Base-by-base conservation (phyloP, 1,140 invertebrate species). In the Vanessa tameamea region DNA sequence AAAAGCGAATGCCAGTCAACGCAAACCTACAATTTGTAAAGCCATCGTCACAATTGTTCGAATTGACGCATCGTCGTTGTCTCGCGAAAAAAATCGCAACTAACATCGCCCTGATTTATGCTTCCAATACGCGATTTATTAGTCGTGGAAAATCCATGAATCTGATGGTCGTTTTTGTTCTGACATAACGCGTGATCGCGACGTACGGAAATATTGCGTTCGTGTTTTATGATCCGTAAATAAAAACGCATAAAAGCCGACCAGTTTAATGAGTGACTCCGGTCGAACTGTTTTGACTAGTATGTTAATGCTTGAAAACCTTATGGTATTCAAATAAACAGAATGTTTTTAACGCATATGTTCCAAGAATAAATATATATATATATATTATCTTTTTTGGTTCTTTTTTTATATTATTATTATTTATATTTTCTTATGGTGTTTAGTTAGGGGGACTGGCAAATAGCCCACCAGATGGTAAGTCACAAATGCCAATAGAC, bases 101-200 rank as follows among this genome's bases (percentile, higher is more conserved):
- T 78, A 81, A 82, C 82, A 80, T 83, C 76, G 16, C 61, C 78
- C 73, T 81, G 78, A 84, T 84, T 81, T 84, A 82, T 82, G 72
- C 77, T 69, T 80, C 68, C 75, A 79, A 84, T 80, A 72, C 75
- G 57, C 75, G 82, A 84, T 86, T 84, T 86, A 82, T 86, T 78
- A 78, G 81, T 81, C 81, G 78, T 66, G 77, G 78, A 78, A 76
- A 76, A 79, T 75, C 78, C 81, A 84, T 84, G 82, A 82, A 82
- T 84, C 79, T 71, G 79, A 78, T 78, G 78, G 76, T 72, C 75
- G 73, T 80, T 82, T 76, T 77, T 77, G 81, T 80, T 80, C 74
- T 75, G 81, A 82, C 76, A 79, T 59, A 69, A 69, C 66, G 77
- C 74, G 79, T 64, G 75, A 78, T 78, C 70, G 69, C 76, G 69